Base-by-base conservation (phyloP, 2,797 vertebrate species). In the Clarias laeviceps region DNA sequence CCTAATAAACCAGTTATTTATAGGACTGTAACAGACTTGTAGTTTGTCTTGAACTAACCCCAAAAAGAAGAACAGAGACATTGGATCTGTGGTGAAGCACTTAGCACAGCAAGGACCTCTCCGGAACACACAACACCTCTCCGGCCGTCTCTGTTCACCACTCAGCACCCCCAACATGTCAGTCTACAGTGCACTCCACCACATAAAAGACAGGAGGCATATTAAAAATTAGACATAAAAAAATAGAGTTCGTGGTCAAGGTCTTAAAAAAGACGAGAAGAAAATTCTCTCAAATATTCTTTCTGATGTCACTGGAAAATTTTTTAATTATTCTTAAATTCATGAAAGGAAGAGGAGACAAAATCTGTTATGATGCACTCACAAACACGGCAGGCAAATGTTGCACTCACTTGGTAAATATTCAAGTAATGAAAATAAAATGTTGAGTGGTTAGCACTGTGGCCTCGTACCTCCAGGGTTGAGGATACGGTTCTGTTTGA, bases 1-100 rank as follows among this genome's bases (percentile, higher is more conserved):
- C 24, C 74, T 92, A 94, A 94, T 95, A 95, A 95, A 95, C 93
- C 57, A 0, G 89, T 94, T 95, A 95, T 96, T 96, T 95, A 95
- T 95, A 95, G 93, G 93, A 93, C 92, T 88, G 73, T 93, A 94
- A 94, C 92, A 88, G 93, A 91, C 93, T 94, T 95, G 94, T 94
- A 95, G 94, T 94, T 95, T 94, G 94, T 94, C 93, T 95, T 94
- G 90, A 93, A 91, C 91, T 90, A 93, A 93, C 92, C 93, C 93
- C 92, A 93, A 91, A 79, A 92, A 89, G 87, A 91, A 91, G 88
- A 92, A 91, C 89, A 83, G 89, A 93, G 90, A 93, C 90, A 92
- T 90, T 89, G 84, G 72, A 90, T 83, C 87, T 85, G 92, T 86
- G 86, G 88, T 82, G 91, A 92, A 89, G 94, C 91, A 92, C 89